Percentiles rank a stretch among this genome's conserved stretches.
phyloP scores from a whole-genome alignment of 2,797 vertebrate genomes.

The Okamejei kenojei region DNA sequence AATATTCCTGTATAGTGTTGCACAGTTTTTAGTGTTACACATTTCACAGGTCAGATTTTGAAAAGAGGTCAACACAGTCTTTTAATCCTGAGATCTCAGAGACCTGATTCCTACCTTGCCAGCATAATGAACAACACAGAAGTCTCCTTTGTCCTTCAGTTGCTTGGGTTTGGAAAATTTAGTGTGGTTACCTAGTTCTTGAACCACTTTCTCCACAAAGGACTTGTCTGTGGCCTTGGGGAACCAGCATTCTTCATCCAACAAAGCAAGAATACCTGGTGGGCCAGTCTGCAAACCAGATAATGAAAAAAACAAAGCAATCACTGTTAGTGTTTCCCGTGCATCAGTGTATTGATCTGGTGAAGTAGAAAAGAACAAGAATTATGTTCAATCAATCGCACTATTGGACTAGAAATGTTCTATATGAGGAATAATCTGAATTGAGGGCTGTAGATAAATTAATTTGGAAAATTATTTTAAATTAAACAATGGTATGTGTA shows the following conservation, averaged over 20 bases:
- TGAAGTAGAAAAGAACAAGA: not conserved
- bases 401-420: too few relatives aligned
- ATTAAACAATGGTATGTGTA: not conserved
- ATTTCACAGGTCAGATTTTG: not conserved
- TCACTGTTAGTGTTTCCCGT: not conserved
- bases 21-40: not conserved
- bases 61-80: not conserved
- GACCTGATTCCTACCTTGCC: slow-evolving; percentile 68
- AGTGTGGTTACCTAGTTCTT: slow-evolving; percentile 79
- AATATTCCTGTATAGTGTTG: not conserved
- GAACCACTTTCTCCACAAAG: slow-evolving; percentile 86
- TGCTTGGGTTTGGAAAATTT: slow-evolving; percentile 93
- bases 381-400: not conserved
- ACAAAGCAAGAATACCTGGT: slow-evolving; percentile 83
- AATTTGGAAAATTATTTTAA: not conserved
- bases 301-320: not conserved
- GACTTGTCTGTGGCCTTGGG: slow-evolving; percentile 92
- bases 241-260: slow-evolving; percentile 98
- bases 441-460: not conserved
- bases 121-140: slow-evolving; percentile 85
- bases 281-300: slow-evolving; percentile 76
- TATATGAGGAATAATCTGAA: not conserved
- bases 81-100: not conserved
- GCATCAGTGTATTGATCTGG: not conserved
- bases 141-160: slow-evolving; percentile 90